phyloP scores from a whole-genome alignment of 2,888 invertebrate genomes.

The Cheilosia scutellata region DNA sequence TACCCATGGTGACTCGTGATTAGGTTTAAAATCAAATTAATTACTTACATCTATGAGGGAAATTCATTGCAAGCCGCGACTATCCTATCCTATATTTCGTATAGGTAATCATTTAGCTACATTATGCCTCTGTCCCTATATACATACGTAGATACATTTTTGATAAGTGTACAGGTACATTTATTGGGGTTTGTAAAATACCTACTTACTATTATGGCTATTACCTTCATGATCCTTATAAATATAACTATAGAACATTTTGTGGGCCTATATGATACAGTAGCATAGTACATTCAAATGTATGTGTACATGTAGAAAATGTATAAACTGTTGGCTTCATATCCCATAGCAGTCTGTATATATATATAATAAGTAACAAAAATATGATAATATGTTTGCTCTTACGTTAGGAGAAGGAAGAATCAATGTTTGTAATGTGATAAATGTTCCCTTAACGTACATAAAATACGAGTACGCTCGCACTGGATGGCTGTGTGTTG shows the following conservation, averaged over 20 bases:
- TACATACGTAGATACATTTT: no score
- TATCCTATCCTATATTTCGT: no score
- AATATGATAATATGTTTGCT: constrained; percentile 54
- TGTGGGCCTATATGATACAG: neutral
- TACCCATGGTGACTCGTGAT: no score
- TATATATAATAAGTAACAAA: neutral
- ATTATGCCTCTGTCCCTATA: no score
- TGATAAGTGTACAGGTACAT: no score
- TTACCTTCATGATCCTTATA: neutral
- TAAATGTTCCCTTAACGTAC: constrained; percentile 27
- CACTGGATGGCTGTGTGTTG: constrained; percentile 51
- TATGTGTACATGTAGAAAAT: neutral
- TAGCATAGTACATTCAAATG: neutral
- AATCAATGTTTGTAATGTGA: constrained; percentile 58
- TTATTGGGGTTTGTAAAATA: neutral
- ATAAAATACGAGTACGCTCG: constrained; percentile 9
- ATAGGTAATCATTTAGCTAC: no score
- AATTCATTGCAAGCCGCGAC: no score
- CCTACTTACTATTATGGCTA: neutral
- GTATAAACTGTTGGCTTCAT: neutral
- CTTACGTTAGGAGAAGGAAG: constrained; percentile 50
- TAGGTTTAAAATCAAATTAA: no score
- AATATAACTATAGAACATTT: neutral
- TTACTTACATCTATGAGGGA: no score
- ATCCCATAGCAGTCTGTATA: neutral